Percentiles rank a stretch among this genome's conserved stretches.
Conservation (phyloP, 2,888 invertebrate species). For the Dyspetes luteomarginatus region DNA sequence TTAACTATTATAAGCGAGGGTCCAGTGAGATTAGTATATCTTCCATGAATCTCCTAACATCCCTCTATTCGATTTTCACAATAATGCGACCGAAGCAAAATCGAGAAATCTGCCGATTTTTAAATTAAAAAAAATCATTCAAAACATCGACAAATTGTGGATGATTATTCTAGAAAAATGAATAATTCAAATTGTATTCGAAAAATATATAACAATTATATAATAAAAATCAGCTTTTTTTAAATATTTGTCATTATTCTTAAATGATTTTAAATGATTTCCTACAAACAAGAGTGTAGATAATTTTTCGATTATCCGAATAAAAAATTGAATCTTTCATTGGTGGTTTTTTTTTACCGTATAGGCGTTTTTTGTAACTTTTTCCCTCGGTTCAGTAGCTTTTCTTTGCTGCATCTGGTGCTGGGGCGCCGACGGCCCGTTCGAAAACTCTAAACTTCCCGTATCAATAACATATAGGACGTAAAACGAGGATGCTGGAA, state of each 20-base stretch:
- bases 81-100: background rate
- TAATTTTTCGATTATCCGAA: background rate
- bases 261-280: no score
- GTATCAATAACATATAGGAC: slow-evolving; percentile 52
- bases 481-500: no score
- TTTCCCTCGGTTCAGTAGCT: slow-evolving; percentile 3
- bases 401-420: slow-evolving; percentile 33
- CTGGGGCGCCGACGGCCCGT: background rate
- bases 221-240: no score
- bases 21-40: slow-evolving; percentile 4
- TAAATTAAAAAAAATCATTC: no score
- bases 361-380: slow-evolving; percentile 1
- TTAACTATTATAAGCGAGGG: slow-evolving; percentile 23
- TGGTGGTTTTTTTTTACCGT: slow-evolving; percentile 25
- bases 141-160: no score
- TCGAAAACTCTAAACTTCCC: slow-evolving; percentile 50
- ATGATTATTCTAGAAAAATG: no score
- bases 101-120: background rate
- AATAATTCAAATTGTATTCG: no score
- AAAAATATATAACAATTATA: no score
- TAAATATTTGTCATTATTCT: no score
- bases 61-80: background rate
- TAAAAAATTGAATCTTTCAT: background rate
- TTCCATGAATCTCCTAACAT: background rate
- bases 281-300: no score